Conservation (phyloP, 2,797 vertebrate species). For the Helicolenus hilgendorfi region DNA sequence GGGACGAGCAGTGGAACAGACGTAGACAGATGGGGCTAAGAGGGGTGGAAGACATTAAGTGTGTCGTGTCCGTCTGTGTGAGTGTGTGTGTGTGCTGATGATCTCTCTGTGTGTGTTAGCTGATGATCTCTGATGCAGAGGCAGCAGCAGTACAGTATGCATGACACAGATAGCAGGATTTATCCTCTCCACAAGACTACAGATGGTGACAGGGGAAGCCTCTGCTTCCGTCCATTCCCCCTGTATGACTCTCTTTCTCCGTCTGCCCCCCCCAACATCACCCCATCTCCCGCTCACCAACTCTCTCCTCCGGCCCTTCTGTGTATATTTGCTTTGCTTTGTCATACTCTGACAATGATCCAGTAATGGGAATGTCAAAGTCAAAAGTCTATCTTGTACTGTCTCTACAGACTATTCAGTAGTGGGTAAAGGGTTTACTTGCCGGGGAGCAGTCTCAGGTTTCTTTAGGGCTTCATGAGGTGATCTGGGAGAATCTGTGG, state of each 20-base stretch:
- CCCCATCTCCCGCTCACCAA: conserved; percentile 14
- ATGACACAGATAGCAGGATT: conserved; percentile 86
- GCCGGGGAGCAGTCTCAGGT: background rate
- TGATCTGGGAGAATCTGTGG: background rate
- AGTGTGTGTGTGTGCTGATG: background rate
- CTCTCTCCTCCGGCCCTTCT: conserved; percentile 35
- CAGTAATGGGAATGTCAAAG: conserved; percentile 68
- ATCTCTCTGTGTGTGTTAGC: conserved; percentile 30
- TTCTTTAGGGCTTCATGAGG: background rate
- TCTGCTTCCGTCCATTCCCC: conserved; percentile 54
- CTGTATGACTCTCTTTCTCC: conserved; percentile 21
- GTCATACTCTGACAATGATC: conserved; percentile 66
- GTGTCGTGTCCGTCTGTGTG: conserved; percentile 71
- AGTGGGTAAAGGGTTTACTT: conserved; percentile 15
- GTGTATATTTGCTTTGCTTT: conserved; percentile 70
- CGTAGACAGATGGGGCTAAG: conserved; percentile 79
- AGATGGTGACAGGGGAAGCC: conserved; percentile 80
- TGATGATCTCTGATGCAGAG: conserved; percentile 78
- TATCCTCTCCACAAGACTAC: conserved; percentile 74
- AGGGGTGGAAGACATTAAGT: conserved; percentile 80
- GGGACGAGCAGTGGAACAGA: conserved; percentile 65
- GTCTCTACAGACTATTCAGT: conserved; percentile 21
- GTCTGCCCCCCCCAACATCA: background rate
- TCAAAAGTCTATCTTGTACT: conserved; percentile 55
- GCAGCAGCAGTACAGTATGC: conserved; percentile 75